Conservation (phyloP, 2,797 vertebrate genomes). For the Catharus ustulatus region DNA sequence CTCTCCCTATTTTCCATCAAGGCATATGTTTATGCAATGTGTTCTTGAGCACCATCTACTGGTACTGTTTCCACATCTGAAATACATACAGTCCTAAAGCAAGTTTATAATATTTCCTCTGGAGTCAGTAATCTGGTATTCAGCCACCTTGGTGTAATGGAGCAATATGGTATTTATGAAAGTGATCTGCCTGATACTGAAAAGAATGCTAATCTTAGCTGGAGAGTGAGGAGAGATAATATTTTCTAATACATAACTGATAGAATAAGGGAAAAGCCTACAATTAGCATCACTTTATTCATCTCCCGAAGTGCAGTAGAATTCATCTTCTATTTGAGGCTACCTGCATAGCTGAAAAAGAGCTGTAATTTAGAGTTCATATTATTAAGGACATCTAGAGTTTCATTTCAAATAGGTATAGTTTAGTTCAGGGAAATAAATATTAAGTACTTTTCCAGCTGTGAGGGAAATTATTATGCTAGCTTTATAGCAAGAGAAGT, state of each 20-base stretch:
- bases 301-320: background rate
- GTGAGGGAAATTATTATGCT: constrained; percentile 53
- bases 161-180: background rate
- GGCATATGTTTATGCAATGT: background rate
- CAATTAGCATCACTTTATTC: background rate
- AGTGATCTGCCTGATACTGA: background rate
- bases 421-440: constrained; percentile 52
- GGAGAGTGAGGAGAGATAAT: background rate
- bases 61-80: background rate
- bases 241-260: background rate
- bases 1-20: background rate
- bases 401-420: constrained; percentile 10
- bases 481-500: constrained; percentile 18
- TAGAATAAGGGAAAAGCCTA: background rate
- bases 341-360: background rate
- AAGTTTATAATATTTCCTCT: background rate
- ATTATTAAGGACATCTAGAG: constrained; percentile 11
- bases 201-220: background rate
- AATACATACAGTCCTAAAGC: background rate
- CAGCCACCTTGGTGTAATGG: background rate
- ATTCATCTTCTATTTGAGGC: constrained; percentile 1
- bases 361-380: background rate
- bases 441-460: constrained; percentile 51
- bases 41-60: constrained; percentile 66
- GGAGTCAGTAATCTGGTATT: background rate